Conservation (phyloP, 2,888 invertebrate species). For the Lasius platythorax region DNA sequence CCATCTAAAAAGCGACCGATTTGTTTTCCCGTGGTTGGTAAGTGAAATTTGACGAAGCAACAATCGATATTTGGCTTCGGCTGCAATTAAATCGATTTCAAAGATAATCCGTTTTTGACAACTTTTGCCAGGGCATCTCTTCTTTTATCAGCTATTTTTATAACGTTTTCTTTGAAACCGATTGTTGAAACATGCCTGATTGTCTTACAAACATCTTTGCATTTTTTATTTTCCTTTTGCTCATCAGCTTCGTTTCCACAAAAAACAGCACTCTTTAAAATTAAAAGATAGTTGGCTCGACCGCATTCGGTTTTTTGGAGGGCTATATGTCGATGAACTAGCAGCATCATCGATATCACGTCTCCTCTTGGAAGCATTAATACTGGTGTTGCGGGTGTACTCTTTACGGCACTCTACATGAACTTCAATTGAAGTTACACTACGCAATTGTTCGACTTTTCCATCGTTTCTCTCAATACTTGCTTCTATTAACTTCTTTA, state of each 20-base stretch:
- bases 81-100: not conserved
- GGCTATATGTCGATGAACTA: not conserved
- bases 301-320: not conserved
- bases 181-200: too few relatives aligned
- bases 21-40: not conserved
- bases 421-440: not conserved
- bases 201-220: too few relatives aligned
- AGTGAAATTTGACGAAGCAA: not conserved
- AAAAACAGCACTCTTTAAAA: not conserved
- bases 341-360: not conserved
- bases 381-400: not conserved
- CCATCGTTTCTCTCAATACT: not conserved
- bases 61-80: not conserved
- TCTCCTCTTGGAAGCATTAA: not conserved
- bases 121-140: not conserved
- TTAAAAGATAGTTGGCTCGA: not conserved
- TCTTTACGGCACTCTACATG: not conserved
- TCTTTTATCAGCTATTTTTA: too few relatives aligned
- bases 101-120: not conserved
- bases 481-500: not conserved
- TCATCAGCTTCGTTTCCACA: not conserved
- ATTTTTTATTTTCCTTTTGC: not conserved
- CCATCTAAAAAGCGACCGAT: not conserved
- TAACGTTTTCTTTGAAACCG: too few relatives aligned
- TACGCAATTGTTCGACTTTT: not conserved